Percentiles rank a stretch among this genome's conserved stretches.
These are phyloP conservation scores for Sympetrum striolatum DNA, from an alignment of 2,888 invertebrate species.

Conservation along the genomic window DNA sequence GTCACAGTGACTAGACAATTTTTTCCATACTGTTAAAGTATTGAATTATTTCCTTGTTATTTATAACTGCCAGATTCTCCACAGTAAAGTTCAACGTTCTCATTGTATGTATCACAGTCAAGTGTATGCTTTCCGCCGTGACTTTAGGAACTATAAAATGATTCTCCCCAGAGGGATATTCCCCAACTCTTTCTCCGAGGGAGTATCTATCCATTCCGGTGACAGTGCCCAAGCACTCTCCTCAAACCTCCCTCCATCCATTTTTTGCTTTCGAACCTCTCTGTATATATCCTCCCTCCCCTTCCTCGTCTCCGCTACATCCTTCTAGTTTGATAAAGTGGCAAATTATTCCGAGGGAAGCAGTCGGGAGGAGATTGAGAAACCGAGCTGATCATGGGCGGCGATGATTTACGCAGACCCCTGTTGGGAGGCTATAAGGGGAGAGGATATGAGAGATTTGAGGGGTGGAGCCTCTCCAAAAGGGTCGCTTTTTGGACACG, in stretches of 20 bases:
- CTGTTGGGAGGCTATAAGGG: neutral
- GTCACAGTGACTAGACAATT: no score
- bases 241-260: slow-evolving; percentile 41
- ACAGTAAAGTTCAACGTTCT: no score
- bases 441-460: neutral
- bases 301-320: neutral
- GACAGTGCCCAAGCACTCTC: neutral
- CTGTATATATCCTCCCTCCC: neutral
- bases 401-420: slow-evolving; percentile 38
- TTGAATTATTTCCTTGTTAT: no score
- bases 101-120: no score
- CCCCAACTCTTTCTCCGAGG: neutral
- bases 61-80: no score
- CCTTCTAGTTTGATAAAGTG: slow-evolving; percentile 47
- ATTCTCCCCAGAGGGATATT: no score
- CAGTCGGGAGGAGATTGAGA: neutral
- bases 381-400: slow-evolving; percentile 32
- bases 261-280: slow-evolving; percentile 46
- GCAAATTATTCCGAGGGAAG: slow-evolving; percentile 47
- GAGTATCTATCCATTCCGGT: neutral
- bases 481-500: slow-evolving; percentile 10
- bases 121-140: no score
- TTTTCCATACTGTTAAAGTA: no score
- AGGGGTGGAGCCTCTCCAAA: neutral
- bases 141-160: no score